Conservation (phyloP, 2,797 vertebrate genomes). For the Moxostoma hubbsi region DNA sequence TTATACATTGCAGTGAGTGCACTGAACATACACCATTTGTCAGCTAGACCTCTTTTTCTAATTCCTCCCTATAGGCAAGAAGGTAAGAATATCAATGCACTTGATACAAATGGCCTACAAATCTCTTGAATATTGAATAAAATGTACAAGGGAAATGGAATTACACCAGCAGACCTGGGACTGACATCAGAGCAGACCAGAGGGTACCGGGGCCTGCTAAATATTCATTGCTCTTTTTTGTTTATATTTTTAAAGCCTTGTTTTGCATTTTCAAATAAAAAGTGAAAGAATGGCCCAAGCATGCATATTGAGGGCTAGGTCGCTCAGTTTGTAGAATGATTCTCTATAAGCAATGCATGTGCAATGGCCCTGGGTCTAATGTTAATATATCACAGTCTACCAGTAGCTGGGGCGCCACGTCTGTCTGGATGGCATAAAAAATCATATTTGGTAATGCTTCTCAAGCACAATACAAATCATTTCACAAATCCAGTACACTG, state of each 20-base stretch:
- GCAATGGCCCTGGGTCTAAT: conserved; percentile 47
- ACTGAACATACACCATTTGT: conserved; percentile 3
- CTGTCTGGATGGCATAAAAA: conserved; percentile 48
- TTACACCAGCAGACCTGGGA: neutral
- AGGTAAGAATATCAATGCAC: conserved; percentile 29
- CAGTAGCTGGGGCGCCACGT: conserved; percentile 10
- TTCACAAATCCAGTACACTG: conserved; percentile 40
- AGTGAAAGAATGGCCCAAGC: conserved; percentile 5
- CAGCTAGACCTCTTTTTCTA: neutral
- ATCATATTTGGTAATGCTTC: conserved; percentile 53
- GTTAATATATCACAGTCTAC: conserved; percentile 49
- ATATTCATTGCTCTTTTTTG: conserved; percentile 39
- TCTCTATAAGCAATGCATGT: conserved; percentile 42
- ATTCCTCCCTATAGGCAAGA: neutral
- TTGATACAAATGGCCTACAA: conserved; percentile 32
- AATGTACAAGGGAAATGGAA: conserved; percentile 27
- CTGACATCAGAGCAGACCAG: conserved; percentile 13
- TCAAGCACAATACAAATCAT: conserved; percentile 53
- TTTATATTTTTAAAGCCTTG: conserved; percentile 29
- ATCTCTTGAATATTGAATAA: conserved; percentile 38
- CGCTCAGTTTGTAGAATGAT: conserved; percentile 47
- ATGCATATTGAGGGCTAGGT: neutral
- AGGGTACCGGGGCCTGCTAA: conserved; percentile 10
- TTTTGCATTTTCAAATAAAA: conserved; percentile 27
- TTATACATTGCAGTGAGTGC: neutral